Conservation (phyloP, 1,140 invertebrate genomes). For the Solenopsis fugax region DNA sequence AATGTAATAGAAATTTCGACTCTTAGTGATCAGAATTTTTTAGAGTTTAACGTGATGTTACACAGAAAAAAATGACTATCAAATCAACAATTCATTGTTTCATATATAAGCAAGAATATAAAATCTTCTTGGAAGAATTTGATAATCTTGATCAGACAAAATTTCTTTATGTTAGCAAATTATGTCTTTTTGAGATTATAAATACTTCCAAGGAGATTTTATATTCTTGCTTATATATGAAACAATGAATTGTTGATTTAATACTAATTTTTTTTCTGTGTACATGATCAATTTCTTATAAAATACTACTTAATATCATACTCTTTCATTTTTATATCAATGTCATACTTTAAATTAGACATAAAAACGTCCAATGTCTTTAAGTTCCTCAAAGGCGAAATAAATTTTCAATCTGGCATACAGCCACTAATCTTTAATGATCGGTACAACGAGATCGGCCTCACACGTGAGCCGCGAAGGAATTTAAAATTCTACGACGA, state of each 20-base stretch:
- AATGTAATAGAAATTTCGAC: neutral
- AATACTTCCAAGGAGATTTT: no score
- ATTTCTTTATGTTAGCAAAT: no score
- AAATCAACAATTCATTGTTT: no score
- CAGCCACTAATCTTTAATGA: neutral
- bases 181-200: no score
- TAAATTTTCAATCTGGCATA: neutral
- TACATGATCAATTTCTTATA: neutral
- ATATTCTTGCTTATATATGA: no score
- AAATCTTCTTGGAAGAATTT: no score
- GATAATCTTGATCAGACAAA: no score
- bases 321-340: neutral
- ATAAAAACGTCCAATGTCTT: neutral
- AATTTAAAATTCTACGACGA: conserved; percentile 12
- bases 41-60: neutral
- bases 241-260: no score
- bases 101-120: no score
- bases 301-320: neutral
- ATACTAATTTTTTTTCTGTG: no score
- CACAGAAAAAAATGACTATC: no score
- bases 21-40: neutral
- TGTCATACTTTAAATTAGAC: neutral
- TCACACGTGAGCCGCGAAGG: neutral
- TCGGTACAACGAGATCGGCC: neutral
- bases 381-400: neutral